Conservation (phyloP, 2,797 vertebrate genomes). For the Coendou prehensilis region DNA sequence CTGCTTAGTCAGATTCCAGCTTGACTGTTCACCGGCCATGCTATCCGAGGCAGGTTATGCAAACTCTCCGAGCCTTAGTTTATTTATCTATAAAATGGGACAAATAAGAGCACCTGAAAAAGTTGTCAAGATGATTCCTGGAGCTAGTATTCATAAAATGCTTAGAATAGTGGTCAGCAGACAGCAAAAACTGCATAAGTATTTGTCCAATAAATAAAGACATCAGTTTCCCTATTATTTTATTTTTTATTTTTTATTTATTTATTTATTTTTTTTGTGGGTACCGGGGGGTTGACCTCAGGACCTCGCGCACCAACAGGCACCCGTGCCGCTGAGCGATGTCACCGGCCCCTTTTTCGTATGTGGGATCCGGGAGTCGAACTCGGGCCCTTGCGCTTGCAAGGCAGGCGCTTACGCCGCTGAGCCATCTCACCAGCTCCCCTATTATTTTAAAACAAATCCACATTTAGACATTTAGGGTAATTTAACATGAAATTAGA, state of each 20-base stretch:
- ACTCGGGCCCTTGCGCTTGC: too few species aligned
- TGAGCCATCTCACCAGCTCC: too few species aligned
- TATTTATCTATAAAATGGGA: neutral
- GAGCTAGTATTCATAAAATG: neutral
- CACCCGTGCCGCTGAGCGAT: too few species aligned
- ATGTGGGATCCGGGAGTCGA: too few species aligned
- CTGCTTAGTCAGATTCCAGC: neutral
- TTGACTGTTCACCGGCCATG: neutral
- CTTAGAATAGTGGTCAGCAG: neutral
- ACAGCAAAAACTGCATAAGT: neutral
- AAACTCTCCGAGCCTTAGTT: neutral
- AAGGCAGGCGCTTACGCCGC: too few species aligned
- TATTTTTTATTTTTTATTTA: too few species aligned
- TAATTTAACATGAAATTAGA: neutral
- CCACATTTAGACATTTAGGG: neutral
- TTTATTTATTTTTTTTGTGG: too few species aligned
- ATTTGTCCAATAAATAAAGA: constrained; percentile 4
- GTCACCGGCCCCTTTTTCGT: too few species aligned
- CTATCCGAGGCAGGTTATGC: neutral
- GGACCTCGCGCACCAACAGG: too few species aligned
- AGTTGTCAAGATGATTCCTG: neutral
- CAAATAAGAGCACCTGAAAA: neutral
- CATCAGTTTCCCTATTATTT: neutral
- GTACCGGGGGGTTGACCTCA: too few species aligned
- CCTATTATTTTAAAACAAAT: constrained; percentile 32